Conservation (phyloP, 2,797 vertebrate species). For the Hemibagrus guttatus region DNA sequence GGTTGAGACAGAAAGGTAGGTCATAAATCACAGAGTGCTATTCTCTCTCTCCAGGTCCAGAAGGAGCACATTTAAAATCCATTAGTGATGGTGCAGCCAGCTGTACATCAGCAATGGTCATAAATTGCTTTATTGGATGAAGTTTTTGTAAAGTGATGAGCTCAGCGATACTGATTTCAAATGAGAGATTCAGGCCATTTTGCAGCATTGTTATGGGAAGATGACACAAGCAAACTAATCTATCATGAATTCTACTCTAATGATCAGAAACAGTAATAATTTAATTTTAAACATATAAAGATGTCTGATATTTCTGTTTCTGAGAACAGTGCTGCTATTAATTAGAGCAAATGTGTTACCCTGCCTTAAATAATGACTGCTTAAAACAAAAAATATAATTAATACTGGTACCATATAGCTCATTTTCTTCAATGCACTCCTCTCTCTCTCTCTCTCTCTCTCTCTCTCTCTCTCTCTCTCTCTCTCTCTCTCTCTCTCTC, state of each 20-base stretch:
- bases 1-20: conserved; percentile 47
- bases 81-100: conserved; percentile 76
- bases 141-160: conserved; percentile 77
- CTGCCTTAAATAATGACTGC: not conserved
- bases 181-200: conserved; percentile 38
- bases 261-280: not conserved
- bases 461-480: conserved; percentile 25
- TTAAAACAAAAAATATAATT: not conserved
- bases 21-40: conserved; percentile 48
- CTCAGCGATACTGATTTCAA: conserved; percentile 73
- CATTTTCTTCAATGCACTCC: not conserved
- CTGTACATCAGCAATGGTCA: conserved; percentile 77
- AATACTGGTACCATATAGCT: not conserved
- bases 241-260: not conserved
- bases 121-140: conserved; percentile 82
- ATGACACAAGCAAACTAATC: not conserved
- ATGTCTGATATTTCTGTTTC: conserved; percentile 4
- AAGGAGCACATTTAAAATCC: conserved; percentile 79
- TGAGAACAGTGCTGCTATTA: not conserved
- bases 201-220: conserved; percentile 23
- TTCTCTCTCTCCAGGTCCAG: conserved; percentile 54
- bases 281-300: not conserved
- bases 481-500: conserved; percentile 39
- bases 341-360: not conserved
- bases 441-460: conserved; percentile 13